Evolutionary conservation across 2,888 invertebrate genomes (phyloP).

Genomic region (Apoderus coryli): DNA sequence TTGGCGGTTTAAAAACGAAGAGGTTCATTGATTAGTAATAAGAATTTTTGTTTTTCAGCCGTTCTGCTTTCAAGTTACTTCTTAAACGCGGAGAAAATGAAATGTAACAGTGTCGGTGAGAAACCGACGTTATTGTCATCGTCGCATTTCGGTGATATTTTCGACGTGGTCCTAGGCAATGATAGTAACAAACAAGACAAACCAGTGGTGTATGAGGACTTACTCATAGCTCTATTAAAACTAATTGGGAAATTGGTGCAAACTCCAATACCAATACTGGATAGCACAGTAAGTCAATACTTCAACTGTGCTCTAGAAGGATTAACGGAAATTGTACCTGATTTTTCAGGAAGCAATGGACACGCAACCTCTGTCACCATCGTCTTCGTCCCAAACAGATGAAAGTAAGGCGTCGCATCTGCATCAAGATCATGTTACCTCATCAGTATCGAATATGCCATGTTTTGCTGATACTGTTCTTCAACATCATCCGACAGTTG

Average conservation of each 20-base stretch:
- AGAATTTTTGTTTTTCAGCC: conserved; percentile 18
- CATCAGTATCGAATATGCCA: conserved; percentile 33
- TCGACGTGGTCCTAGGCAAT: conserved; percentile 56
- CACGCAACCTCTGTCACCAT: conserved; percentile 26
- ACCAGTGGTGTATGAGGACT: conserved; percentile 54
- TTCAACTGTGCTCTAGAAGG: conserved; percentile 7
- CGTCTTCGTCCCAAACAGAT: conserved; percentile 54
- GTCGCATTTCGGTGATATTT: conserved; percentile 57
- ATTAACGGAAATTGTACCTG: neutral
- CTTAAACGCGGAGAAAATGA: conserved; percentile 38
- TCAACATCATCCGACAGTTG: conserved; percentile 68
- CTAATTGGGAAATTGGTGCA: conserved; percentile 44
- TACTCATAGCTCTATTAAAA: conserved; percentile 56
- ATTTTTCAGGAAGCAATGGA: conserved; percentile 31
- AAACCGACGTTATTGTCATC: conserved; percentile 37
- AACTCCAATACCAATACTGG: too few relatives aligned
- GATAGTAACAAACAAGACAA: conserved; percentile 46
- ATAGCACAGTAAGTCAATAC: too few relatives aligned
- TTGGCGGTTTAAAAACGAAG: too few relatives aligned
- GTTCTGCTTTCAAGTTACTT: conserved; percentile 38
- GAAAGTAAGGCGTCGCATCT: conserved; percentile 65
- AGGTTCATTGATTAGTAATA: too few relatives aligned
- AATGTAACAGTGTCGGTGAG: conserved; percentile 39
- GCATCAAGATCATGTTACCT: conserved; percentile 28
- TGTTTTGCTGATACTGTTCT: conserved; percentile 63